Conservation (phyloP, 2,113 vertebrate species). For the Pholis gunnellus region DNA sequence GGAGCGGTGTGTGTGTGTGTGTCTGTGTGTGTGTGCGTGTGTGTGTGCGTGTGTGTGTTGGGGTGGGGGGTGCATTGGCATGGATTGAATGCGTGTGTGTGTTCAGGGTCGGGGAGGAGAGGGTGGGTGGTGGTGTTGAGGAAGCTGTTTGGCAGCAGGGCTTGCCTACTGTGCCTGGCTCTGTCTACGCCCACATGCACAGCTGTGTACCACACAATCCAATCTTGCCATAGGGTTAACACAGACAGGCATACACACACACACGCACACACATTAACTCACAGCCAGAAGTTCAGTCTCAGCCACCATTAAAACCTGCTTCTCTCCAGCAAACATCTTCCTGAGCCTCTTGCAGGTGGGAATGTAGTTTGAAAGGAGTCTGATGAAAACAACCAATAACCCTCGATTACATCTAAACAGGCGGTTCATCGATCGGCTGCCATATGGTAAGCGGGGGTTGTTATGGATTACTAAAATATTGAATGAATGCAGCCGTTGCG, state of each 20-base stretch:
- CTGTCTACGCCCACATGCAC: constrained; percentile 73
- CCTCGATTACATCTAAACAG: constrained; percentile 56
- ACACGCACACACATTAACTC: constrained; percentile 20
- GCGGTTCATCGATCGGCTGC: constrained; percentile 65
- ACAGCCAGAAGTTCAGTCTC: constrained; percentile 20
- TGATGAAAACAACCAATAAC: constrained; percentile 47
- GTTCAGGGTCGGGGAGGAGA: constrained; percentile 24
- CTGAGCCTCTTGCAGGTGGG: constrained; percentile 18
- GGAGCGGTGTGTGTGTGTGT: constrained; percentile 15
- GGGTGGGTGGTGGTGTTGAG: constrained; percentile 39
- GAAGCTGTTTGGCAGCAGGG: constrained; percentile 76
- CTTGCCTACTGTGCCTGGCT: constrained; percentile 67
- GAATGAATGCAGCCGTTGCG: constrained; percentile 56
- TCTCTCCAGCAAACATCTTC: constrained; percentile 34
- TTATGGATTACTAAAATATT: constrained; percentile 73
- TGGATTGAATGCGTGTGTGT: constrained; percentile 22
- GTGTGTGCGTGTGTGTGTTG: background rate
- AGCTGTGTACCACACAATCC: constrained; percentile 75
- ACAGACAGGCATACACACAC: constrained; percentile 21
- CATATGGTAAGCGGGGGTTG: constrained; percentile 67
- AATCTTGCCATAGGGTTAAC: constrained; percentile 68
- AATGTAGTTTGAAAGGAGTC: constrained; percentile 26
- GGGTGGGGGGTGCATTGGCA: constrained; percentile 18
- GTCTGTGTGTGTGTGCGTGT: constrained; percentile 8
- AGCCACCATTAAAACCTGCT: constrained; percentile 23